phyloP scores from a whole-genome alignment of 2,113 vertebrate species.

The Notarius lentiginosus region DNA sequence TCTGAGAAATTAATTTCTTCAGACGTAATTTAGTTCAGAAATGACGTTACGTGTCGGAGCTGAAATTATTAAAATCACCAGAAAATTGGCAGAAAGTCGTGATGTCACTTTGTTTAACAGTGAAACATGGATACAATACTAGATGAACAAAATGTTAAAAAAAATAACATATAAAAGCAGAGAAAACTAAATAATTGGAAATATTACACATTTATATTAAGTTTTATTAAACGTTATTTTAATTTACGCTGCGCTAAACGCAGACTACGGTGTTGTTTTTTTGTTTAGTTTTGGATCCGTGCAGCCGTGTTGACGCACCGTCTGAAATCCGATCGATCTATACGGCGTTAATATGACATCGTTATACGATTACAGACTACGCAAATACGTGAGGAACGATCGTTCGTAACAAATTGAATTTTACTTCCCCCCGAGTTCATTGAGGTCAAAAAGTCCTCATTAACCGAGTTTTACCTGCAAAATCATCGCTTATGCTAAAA shows the following conservation, averaged over 20 bases:
- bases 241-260: neutral
- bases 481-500: constrained; percentile 55
- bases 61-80: neutral
- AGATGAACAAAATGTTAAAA: neutral
- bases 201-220: neutral
- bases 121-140: neutral
- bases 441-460: constrained; percentile 26
- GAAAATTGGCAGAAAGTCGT: neutral
- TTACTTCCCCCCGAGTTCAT: neutral
- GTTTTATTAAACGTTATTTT: neutral
- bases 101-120: neutral
- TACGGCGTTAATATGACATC: neutral
- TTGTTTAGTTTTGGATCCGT: neutral
- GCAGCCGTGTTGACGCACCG: neutral
- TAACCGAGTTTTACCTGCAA: constrained; percentile 49
- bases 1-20: constrained; percentile 8
- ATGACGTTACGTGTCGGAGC: neutral
- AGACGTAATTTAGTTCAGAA: constrained; percentile 11
- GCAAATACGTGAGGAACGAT: neutral
- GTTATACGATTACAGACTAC: neutral
- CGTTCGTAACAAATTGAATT: neutral
- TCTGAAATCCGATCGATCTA: neutral
- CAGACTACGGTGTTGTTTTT: too few species aligned
- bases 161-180: neutral
- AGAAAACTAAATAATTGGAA: neutral